A percentile compares a stretch with the other conserved stretches of the same genome.
Conservation (phyloP, 2,888 invertebrate species). For the Isotomurus palustris region DNA sequence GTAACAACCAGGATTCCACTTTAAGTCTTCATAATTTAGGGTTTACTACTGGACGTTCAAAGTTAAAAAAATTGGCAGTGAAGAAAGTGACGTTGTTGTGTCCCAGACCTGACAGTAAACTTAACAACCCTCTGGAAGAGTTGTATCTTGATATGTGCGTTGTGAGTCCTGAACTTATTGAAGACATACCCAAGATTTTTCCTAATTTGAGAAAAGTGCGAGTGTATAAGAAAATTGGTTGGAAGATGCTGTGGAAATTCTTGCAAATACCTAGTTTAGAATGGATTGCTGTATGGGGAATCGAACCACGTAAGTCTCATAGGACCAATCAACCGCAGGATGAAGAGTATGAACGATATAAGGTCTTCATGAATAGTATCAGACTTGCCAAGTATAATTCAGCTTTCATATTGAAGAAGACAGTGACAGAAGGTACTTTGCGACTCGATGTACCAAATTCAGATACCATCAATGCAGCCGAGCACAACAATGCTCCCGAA, state of each 20-base stretch:
- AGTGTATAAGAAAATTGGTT: neutral
- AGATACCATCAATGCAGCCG: no score
- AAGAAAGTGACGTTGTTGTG: neutral
- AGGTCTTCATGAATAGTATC: neutral
- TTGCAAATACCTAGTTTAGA: no score
- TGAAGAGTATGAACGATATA: no score
- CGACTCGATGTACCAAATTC: no score
- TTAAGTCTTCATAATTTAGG: no score
- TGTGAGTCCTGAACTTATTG: neutral
- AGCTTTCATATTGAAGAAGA: no score
- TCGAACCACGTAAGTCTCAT: no score
- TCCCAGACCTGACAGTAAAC: neutral
- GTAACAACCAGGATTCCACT: no score
- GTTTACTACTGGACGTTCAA: neutral
- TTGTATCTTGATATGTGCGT: conserved; percentile 14
- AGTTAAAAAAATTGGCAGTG: conserved; percentile 1
- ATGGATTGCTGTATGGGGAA: no score
- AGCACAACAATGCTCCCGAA: no score
- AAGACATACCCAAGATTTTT: conserved; percentile 6
- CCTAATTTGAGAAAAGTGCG: conserved; percentile 5
- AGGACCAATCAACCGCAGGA: no score
- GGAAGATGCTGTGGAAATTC: neutral
- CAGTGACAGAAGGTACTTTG: no score
- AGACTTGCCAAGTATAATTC: neutral
- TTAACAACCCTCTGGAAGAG: conserved; percentile 1